Evolutionary conservation across 1,140 invertebrate species (phyloP), one percentile per base, ranked within the genome.

Genomic region (Brachionus manjavacas): DNA sequence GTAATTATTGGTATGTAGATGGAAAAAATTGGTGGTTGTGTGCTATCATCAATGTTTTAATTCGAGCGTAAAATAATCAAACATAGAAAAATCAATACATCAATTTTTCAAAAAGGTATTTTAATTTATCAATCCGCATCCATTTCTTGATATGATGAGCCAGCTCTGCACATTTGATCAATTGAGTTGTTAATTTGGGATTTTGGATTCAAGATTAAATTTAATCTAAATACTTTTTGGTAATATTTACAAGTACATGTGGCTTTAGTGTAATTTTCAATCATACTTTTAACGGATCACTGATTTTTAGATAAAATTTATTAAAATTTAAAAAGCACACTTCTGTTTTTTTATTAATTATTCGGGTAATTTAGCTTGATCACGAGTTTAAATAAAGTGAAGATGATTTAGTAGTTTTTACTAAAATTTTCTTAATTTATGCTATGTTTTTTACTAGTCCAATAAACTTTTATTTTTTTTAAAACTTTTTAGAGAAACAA

Each of bases 11-110:
- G 25, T 68, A 68, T 68, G 66, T 68, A 31, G 6, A 28, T 31
- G 23, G 31, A 68, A 68, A 68, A 68, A 68, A 68, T 68, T 31
- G 66, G 31, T 14, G 31, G 25, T 68, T 68, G 25, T 39, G 31
- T 31, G 66, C 31, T 68, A 39, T 39, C 66, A 68, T 23, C 14
- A 41, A 72, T 72, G 35, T 72, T 68, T 31, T 68, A 31, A 72
- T 41, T 72, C 68, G 68, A 72, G 68, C 68, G 68, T 72, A 72
- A 72, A 72, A 68, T 39, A 31, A 39, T 72, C 35, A 20, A 72
- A 41, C 16, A 39, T 41, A 39, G 31, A 39, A 20, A 39, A 41
- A 39, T 72, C 28, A 72, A 39, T 72, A 72, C 31, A 68, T 52
- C 46, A 60, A 20, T 68, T 68, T 68, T 68, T 68, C n/a, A 39